Evolutionary conservation across 2,888 invertebrate species (phyloP).

Genomic region (Scelioninae gen. 1): DNA sequence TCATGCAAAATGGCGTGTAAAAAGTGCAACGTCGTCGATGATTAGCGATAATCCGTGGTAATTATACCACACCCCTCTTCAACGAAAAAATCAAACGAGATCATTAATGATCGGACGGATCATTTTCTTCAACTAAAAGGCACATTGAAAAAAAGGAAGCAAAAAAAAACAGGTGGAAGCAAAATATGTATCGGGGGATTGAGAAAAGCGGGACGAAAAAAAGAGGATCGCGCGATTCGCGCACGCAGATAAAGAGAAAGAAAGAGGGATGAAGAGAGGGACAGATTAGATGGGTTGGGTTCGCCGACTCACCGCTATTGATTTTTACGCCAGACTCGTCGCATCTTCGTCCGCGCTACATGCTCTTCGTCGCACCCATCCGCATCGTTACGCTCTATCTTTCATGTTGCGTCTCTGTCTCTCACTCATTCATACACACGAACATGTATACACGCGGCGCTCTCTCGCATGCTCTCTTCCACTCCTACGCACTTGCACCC

Average conservation of each 20-base stretch:
- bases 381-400: constrained; percentile 47
- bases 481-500: constrained; percentile 67
- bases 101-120: constrained; percentile 39
- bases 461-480: constrained; percentile 57
- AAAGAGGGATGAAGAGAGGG: constrained; percentile 64
- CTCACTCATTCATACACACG: constrained; percentile 71
- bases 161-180: neutral
- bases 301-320: constrained; percentile 84
- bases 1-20: constrained; percentile 1
- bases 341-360: constrained; percentile 79
- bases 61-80: constrained; percentile 16
- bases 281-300: constrained; percentile 80
- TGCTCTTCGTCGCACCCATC: constrained; percentile 71
- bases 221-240: constrained; percentile 51
- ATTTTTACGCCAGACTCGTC: constrained; percentile 84
- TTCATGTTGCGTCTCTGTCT: constrained; percentile 53
- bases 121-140: constrained; percentile 25
- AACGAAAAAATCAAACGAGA: constrained; percentile 15
- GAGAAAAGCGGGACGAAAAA: constrained; percentile 63
- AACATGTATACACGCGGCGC: constrained; percentile 55
- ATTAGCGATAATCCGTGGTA: constrained; percentile 27
- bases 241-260: constrained; percentile 57
- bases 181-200: constrained; percentile 45
- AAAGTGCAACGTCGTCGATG: constrained; percentile 6
- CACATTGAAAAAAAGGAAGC: constrained; percentile 1